Evolutionary conservation across 2,888 invertebrate genomes (phyloP), one percentile per base, ranked within the genome.

Genomic region (Pterostichus madidus): DNA sequence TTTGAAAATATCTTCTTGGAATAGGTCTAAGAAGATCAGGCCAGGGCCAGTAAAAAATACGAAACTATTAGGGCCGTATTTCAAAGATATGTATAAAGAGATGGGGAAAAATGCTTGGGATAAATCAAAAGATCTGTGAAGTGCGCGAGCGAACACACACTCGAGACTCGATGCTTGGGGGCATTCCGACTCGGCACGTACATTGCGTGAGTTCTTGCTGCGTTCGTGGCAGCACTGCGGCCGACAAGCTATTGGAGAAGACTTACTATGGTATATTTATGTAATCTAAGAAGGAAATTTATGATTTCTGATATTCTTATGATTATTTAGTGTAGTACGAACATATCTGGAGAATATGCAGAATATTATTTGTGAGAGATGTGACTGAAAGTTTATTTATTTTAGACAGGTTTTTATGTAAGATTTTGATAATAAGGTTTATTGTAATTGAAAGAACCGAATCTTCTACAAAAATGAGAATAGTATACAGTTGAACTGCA

Each of bases 21-120:
- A 31, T 59, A 11, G 11, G 59, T 24, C 53, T 53, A 24, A 6
- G 56, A 24, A 31, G 2, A 24, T 24, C 24, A 24, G 24, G 3
- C 24, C 24, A 24, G 24, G 24, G 3, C 11, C 59, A 53, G 64
- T 64, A 64, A 39, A 64, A 61, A 64, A 64, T 64, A 64, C 11
- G 35, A 64, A 35, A 64, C 64, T 64, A 64, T 64, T 64, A 64
- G 31, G 35, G 64, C 35, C 64, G 64, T 64, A 64, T 64, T 64
- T 64, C 64, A 64, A 31, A 64, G 64, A 64, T 64, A 64, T 64
- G 64, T 64, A 64, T 64, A 64, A 64, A 32, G 32, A 32, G 32
- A 11, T 10, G 64, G 64, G n/a, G 32, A 64, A 64, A 64, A 64
- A 64, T 64, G 64, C 64, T 35, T n/a, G 64, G 35, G 35, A 64